Base-by-base conservation (phyloP, 2,888 invertebrate genomes). In the Caenorhabditis panamensis region DNA sequence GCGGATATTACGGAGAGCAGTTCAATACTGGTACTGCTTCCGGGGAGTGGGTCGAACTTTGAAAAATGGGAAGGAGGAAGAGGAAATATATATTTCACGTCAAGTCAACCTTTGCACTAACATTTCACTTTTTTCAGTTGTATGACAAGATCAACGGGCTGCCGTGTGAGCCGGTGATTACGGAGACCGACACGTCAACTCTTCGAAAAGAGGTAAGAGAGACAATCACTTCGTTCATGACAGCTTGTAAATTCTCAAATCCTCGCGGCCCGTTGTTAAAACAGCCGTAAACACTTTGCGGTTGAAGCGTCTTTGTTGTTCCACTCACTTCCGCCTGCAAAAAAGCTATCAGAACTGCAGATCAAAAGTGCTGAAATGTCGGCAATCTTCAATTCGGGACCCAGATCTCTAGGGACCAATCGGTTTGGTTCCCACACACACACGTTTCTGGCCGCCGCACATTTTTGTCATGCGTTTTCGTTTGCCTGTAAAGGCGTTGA, bases 111-210 rank as follows among this genome's bases (percentile, higher is more conserved):
- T 66, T 61, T 59, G 51, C 41, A 59, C 75, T 67, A 28, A 66
- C 73, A 49, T 51, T 61, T 67, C 44, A 58, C 31, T 28, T 51
- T 58, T 90, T 90, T 83, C 86, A 91, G 91, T 86, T 91, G 85
- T 91, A 91, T 89, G 91, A 91, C 83, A 88, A 89, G 75, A 91
- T 91, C 80, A 83, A 85, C 36, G 86, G 83, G 16, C 83, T 88
- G 44, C 83, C 84, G 36, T 82, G 85, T 3, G 85, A 84, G 54
- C 88, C 89, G 20, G 84, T 86, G 37, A 73, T 83, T 18, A 73
- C 87, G 26, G 88, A 88, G 26, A 77, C 80, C 51, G 89, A 90
- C 67, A 87, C 88, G 41, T 82, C 86, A 47, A 82, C 84, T 36
- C 78, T 85, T n/a, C 71, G 86, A 28, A 80, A 86, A 62, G 89